phyloP scores from a whole-genome alignment of 35 echinoderm and acorn worm genomes.

The Heliocidaris tuberculata region DNA sequence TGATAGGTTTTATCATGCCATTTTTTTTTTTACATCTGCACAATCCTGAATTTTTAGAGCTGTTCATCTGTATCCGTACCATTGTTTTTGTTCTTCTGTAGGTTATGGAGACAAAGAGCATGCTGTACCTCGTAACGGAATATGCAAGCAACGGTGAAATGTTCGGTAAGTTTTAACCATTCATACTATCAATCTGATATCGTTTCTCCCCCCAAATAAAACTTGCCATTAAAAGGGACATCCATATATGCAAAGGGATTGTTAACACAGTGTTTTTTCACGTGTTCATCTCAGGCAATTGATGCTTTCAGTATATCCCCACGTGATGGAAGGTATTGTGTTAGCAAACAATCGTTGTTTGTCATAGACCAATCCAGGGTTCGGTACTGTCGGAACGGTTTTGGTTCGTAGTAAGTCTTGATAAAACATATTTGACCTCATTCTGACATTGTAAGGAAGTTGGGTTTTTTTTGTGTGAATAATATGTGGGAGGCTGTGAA shows the following conservation, averaged over 20 bases:
- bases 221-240: no score
- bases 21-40: not conserved
- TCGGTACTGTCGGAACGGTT: not conserved
- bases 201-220: no score
- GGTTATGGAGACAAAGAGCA: conserved; percentile 99
- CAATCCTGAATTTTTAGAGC: not conserved
- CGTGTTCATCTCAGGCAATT: not conserved
- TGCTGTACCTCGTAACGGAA: conserved; percentile 95
- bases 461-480: not conserved
- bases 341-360: not conserved
- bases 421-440: not conserved
- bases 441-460: not conserved
- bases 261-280: not conserved
- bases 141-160: conserved; percentile 97
- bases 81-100: conserved; percentile 41
- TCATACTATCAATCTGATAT: no score
- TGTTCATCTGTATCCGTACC: not conserved
- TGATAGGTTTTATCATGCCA: no score
- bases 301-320: not conserved
- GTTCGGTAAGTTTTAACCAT: conserved; percentile 82
- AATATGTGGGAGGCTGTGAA: not conserved
- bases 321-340: not conserved
- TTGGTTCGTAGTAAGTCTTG: not conserved
- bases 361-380: not conserved
- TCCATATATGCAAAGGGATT: no score